Evolutionary conservation across 1,140 invertebrate species (phyloP).

Genomic region (Homalodisca vitripennis): DNA sequence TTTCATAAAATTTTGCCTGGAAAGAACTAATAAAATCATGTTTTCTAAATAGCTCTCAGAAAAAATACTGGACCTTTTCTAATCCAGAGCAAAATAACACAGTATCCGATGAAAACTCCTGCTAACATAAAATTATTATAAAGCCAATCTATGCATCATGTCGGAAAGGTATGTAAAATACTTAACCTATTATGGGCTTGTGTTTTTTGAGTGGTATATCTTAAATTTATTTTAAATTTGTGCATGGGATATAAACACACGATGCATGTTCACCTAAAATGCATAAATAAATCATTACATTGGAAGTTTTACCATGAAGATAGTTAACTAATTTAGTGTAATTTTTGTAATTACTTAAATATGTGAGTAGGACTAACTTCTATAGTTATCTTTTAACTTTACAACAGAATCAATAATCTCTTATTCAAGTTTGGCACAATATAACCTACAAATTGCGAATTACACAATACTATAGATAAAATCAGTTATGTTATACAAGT

Average conservation of each 20-base stretch:
- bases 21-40: too few relatives aligned
- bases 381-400: too few relatives aligned
- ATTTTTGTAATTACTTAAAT: background rate
- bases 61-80: background rate
- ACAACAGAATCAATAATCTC: too few relatives aligned
- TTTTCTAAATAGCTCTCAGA: background rate
- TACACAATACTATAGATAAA: too few relatives aligned
- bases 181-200: too few relatives aligned
- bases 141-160: background rate
- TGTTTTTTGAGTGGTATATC: too few relatives aligned
- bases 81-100: background rate
- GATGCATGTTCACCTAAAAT: background rate
- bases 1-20: too few relatives aligned
- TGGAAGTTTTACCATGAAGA: background rate
- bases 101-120: background rate
- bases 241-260: background rate
- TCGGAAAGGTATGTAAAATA: background rate
- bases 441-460: too few relatives aligned
- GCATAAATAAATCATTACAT: background rate
- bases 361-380: too few relatives aligned
- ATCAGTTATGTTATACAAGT: too few relatives aligned
- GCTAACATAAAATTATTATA: background rate
- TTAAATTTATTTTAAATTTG: background rate
- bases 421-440: too few relatives aligned
- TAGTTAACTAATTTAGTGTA: background rate